Evolutionary conservation across 1,140 invertebrate species (phyloP).

Genomic region (Ridgeia piscesae): DNA sequence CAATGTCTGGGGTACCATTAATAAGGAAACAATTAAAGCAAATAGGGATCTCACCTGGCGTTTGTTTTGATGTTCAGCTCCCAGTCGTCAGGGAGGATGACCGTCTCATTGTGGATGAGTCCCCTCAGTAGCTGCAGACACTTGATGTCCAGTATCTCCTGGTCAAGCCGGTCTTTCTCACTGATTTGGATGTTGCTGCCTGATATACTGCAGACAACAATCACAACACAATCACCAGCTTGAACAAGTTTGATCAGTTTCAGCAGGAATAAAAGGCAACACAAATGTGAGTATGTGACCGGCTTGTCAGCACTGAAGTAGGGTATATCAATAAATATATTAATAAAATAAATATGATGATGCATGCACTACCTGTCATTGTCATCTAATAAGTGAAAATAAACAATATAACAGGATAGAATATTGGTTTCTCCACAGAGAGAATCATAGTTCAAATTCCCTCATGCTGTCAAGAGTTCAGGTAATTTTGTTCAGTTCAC

Average conservation of each 20-base stretch:
- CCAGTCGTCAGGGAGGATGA: constrained; percentile 54
- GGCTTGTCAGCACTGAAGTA: no score
- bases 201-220: constrained; percentile 16
- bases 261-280: not conserved
- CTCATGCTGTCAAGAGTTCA: no score
- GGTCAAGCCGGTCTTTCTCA: constrained; percentile 32
- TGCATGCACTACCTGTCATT: not conserved
- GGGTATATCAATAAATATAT: no score
- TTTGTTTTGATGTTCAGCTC: constrained; percentile 26
- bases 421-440: no score
- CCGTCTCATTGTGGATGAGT: constrained; percentile 54
- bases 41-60: constrained; percentile 2
- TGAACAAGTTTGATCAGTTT: not conserved
- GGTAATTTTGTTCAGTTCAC: no score
- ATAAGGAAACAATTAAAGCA: not conserved
- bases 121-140: constrained; percentile 54
- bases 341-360: no score
- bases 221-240: not conserved
- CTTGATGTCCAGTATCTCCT: constrained; percentile 53
- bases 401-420: no score
- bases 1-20: no score
- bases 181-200: not conserved
- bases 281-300: no score
- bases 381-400: not conserved
- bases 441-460: no score